Conservation (phyloP, 2,113 vertebrate species). For the Shinisaurus crocodilurus region DNA sequence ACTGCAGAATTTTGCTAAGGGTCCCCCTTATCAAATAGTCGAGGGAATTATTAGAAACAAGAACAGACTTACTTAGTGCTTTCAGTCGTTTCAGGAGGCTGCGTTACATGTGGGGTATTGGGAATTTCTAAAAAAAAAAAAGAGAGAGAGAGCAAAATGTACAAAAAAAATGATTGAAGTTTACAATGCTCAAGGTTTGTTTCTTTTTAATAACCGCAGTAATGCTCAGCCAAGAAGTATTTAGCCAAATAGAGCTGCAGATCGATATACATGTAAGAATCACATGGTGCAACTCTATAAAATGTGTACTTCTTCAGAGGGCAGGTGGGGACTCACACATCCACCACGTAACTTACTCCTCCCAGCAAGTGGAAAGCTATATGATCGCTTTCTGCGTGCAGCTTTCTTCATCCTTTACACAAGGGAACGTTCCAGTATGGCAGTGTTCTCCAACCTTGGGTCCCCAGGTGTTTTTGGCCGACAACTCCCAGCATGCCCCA, state of each 20-base stretch:
- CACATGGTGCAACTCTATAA: no score
- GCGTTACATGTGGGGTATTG: constrained; percentile 71
- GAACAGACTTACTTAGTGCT: constrained; percentile 83
- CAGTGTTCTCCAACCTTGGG: no score
- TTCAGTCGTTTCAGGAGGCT: constrained; percentile 80
- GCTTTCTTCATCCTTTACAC: not conserved
- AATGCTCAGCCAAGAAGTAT: not conserved
- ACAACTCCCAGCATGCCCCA: no score
- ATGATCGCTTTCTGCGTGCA: not conserved
- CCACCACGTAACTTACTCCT: not conserved
- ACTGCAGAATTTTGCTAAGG: no score
- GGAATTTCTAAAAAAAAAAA: constrained; percentile 85
- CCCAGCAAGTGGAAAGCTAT: not conserved
- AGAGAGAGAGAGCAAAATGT: constrained; percentile 13
- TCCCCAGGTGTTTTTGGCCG: no score
- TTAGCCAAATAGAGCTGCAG: not conserved
- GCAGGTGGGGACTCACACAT: not conserved
- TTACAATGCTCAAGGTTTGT: not conserved
- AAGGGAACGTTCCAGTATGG: not conserved
- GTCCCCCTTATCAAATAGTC: not conserved
- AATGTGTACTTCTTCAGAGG: not conserved
- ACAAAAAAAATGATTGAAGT: not conserved
- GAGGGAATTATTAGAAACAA: not conserved
- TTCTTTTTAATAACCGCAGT: not conserved
- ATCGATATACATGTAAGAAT: not conserved